Evolutionary conservation across 2,888 invertebrate species (phyloP).

Genomic region (Muscina levida): DNA sequence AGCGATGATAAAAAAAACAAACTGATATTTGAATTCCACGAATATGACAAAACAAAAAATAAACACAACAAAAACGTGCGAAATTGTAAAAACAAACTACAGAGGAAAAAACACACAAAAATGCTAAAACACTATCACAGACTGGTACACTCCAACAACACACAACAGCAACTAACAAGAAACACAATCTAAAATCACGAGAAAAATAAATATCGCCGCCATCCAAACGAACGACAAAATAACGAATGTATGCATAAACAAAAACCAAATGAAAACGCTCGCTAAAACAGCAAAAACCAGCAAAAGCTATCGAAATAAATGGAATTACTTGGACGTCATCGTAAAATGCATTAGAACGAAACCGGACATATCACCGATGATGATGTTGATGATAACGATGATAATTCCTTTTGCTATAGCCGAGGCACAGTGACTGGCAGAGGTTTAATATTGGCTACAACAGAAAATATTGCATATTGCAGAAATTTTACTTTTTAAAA

Average conservation of each 20-base stretch:
- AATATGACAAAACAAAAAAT: constrained; percentile 32
- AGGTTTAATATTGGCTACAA: too few species aligned
- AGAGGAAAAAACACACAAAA: neutral
- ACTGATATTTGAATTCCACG: constrained; percentile 40
- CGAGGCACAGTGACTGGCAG: too few species aligned
- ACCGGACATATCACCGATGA: neutral
- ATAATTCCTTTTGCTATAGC: neutral
- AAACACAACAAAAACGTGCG: constrained; percentile 22
- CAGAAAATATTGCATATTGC: too few species aligned
- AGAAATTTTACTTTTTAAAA: too few species aligned
- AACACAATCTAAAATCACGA: too few species aligned
- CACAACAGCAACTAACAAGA: constrained; percentile 21
- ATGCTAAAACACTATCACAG: constrained; percentile 49
- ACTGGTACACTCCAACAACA: constrained; percentile 51
- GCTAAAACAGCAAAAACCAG: neutral
- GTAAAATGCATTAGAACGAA: too few species aligned
- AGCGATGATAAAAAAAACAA: constrained; percentile 16
- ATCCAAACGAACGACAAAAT: constrained; percentile 32
- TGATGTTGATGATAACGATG: neutral
- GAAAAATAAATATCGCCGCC: constrained; percentile 13
- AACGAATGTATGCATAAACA: constrained; percentile 3
- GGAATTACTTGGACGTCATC: too few species aligned
- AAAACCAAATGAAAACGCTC: neutral
- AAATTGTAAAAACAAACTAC: constrained; percentile 29
- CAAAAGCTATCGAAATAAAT: too few species aligned